Percentiles rank a stretch among this genome's conserved stretches.
Evolutionary conservation across 2,113 vertebrate species (phyloP).

Genomic region (Kobus ellipsiprymnus): DNA sequence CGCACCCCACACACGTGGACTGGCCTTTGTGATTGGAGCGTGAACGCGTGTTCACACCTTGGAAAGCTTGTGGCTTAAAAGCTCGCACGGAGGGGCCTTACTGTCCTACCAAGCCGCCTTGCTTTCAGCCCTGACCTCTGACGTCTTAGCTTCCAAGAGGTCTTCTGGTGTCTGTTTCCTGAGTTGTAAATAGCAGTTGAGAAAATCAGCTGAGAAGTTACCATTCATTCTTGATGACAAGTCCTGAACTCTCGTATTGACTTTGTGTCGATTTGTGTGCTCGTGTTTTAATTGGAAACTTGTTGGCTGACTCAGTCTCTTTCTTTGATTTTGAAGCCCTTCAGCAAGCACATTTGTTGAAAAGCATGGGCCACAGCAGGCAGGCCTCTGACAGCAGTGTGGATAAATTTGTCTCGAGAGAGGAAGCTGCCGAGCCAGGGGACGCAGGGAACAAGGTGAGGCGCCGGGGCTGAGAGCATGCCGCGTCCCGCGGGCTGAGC

Average conservation of each 20-base stretch:
- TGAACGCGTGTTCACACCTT: not conserved
- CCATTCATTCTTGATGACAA: not conserved
- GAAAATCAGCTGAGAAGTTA: not conserved
- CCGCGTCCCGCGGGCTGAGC: fast-evolving
- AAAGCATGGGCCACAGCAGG: slow-evolving; percentile 87
- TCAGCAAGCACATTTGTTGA: slow-evolving; percentile 88
- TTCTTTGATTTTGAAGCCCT: slow-evolving; percentile 79
- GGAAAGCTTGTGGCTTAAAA: not conserved
- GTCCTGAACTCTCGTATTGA: not conserved
- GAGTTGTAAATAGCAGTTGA: not conserved
- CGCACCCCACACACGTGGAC: fast-evolving
- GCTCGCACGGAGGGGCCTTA: not conserved
- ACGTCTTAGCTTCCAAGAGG: not conserved
- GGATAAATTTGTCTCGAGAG: slow-evolving; percentile 87
- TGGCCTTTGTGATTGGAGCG: not conserved
- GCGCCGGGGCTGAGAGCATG: fast-evolving
- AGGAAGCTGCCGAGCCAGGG: slow-evolving; percentile 84
- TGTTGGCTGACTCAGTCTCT: not conserved
- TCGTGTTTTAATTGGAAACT: not conserved
- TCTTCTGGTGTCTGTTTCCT: not conserved
- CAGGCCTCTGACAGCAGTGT: slow-evolving; percentile 92
- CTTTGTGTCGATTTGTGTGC: not conserved
- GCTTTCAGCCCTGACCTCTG: no score
- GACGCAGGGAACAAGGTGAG: slow-evolving; percentile 92
- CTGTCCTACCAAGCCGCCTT: fast-evolving